Conservation (phyloP, 2,113 vertebrate genomes). For the Triplophysa rosa region DNA sequence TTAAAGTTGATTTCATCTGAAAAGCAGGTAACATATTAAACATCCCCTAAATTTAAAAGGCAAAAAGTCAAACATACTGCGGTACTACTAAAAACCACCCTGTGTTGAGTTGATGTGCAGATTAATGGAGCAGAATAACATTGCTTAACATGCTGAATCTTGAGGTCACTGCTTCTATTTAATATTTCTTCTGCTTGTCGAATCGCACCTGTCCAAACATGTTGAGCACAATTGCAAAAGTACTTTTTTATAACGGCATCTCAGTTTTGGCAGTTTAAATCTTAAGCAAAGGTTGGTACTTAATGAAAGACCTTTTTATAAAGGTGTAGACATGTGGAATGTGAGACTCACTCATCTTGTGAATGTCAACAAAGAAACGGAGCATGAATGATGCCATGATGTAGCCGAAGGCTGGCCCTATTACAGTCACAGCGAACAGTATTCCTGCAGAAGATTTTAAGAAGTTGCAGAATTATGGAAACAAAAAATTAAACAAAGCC, state of each 20-base stretch:
- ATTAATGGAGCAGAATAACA: not conserved
- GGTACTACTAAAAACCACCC: not conserved
- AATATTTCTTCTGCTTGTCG: not conserved
- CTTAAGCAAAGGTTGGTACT: not conserved
- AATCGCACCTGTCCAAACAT: not conserved
- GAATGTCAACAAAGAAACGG: conserved; percentile 84
- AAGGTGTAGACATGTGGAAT: not conserved
- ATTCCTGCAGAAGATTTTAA: conserved; percentile 74
- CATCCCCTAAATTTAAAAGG: not conserved
- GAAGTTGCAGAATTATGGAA: not conserved
- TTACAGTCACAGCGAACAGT: conserved; percentile 82
- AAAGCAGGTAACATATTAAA: conserved; percentile 36
- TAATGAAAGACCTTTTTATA: not conserved
- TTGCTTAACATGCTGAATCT: conserved; percentile 21
- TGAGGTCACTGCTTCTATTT: not conserved
- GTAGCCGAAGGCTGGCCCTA: conserved; percentile 86
- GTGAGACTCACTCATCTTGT: conserved; percentile 69
- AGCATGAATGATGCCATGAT: conserved; percentile 82
- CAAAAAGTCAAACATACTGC: not conserved
- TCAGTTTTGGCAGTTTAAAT: not conserved
- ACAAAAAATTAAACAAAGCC: not conserved
- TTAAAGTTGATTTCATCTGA: conserved; percentile 75
- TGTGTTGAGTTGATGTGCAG: not conserved
- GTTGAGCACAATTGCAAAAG: not conserved
- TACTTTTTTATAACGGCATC: not conserved